Base-by-base conservation (phyloP, 2,797 vertebrate species). In the Channallabes apus region DNA sequence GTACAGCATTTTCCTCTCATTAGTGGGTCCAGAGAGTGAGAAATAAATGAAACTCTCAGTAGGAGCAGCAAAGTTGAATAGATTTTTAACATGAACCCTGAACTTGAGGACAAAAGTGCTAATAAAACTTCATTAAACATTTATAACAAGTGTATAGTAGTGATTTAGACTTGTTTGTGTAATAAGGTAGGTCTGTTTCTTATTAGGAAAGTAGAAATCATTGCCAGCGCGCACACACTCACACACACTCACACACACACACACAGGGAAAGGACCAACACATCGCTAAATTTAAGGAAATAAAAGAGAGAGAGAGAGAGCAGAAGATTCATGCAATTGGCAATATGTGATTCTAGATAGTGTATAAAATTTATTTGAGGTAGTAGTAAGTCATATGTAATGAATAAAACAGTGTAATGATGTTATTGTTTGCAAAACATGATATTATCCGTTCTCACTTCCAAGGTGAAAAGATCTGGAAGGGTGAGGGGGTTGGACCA, bases 111-210 rank as follows among this genome's bases (percentile, higher is more conserved):
- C 71, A 83, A 88, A 86, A 84, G 64, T 67, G 58, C 58, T 90
- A 93, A 93, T 91, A 86, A 85, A 87, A 90, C 87, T 90, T 91
- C 35, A 77, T 77, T 58, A 91, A 93, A 92, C 84, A 89, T 91
- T 90, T 78, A 90, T 90, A 86, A 89, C 90, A 93, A 92, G 89
- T 91, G 90, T 82, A 91, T 90, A 91, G 88, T 91, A 32, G 54
- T 77, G 75, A 6, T 58, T 59, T 59, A 77, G 27, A 77, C 54
- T 32, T 88, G 90, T 94, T 92, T 92, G 81, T 84, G 62, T 84
- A 62, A 84, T 80, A 4, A 38, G 88, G 88, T 83, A 82, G 85
- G 87, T 85, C 92, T 92, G 93, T 87, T 92, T 93, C 89, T 92
- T 89, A 93, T 93, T 91, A 93, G 82, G 83, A 86, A 79, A 27